A percentile compares a stretch with the other conserved stretches of the same genome.
Conservation (phyloP, 2,797 vertebrate genomes). For the Telmatherina bonti region DNA sequence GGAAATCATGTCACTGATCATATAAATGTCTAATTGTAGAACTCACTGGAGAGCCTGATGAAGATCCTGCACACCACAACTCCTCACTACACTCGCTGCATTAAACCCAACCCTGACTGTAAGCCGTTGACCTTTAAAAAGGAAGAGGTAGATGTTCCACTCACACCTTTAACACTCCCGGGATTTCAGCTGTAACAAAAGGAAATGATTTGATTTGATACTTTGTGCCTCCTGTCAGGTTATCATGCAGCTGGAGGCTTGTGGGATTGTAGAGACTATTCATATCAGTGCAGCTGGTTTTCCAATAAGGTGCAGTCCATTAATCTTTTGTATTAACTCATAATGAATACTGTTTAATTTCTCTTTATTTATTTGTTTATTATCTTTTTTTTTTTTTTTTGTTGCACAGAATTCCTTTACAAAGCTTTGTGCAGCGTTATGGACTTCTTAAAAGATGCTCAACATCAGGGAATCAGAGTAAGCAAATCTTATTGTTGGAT, state of each 20-base stretch:
- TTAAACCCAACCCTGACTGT: conserved; percentile 95
- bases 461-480: conserved; percentile 66
- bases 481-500: conserved; percentile 35
- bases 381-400: conserved; percentile 9
- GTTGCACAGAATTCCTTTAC: conserved; percentile 87
- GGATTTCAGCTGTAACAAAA: not conserved
- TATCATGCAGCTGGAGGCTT: conserved; percentile 93
- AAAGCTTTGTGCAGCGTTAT: conserved; percentile 90
- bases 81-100: conserved; percentile 96
- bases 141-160: conserved; percentile 85
- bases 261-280: conserved; percentile 97
- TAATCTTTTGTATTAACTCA: not conserved
- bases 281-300: conserved; percentile 97
- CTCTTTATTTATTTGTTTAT: conserved; percentile 10
- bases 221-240: conserved; percentile 82
- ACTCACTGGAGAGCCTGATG: conserved; percentile 94
- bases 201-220: not conserved
- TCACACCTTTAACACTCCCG: not conserved
- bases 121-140: conserved; percentile 86
- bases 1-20: not conserved
- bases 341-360: not conserved
- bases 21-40: conserved; percentile 75
- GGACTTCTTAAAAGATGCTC: conserved; percentile 77
- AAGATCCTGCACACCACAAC: conserved; percentile 89
- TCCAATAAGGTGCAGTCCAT: conserved; percentile 87